Percentiles rank a stretch among this genome's conserved stretches.
phyloP scores from a whole-genome alignment of 2,888 invertebrate species.

The Cyrtodaria siliqua region DNA sequence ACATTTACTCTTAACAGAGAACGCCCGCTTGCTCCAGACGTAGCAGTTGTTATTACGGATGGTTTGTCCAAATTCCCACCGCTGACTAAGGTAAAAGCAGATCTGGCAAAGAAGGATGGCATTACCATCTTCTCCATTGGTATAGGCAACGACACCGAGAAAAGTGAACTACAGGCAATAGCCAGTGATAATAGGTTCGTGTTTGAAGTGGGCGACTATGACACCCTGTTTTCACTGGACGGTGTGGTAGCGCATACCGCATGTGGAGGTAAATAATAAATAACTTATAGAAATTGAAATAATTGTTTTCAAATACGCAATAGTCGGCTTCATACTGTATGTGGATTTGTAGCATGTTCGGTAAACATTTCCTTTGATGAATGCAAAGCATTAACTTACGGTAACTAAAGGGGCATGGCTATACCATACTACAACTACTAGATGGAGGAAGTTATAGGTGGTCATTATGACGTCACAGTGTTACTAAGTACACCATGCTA shows the following conservation, averaged over 20 bases:
- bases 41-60: slow-evolving; percentile 60
- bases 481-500: too few relatives aligned
- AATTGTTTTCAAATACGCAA: too few relatives aligned
- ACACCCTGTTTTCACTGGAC: slow-evolving; percentile 40
- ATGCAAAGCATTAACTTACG: too few relatives aligned
- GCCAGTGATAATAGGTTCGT: slow-evolving; percentile 44
- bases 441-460: too few relatives aligned
- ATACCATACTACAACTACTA: too few relatives aligned
- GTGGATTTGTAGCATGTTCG: too few relatives aligned
- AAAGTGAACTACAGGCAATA: slow-evolving; percentile 46
- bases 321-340: too few relatives aligned
- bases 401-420: too few relatives aligned
- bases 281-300: too few relatives aligned
- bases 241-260: slow-evolving; percentile 55
- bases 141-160: slow-evolving; percentile 55
- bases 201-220: slow-evolving; percentile 54
- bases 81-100: slow-evolving; percentile 44
- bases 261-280: slow-evolving; percentile 64
- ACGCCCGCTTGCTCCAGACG: slow-evolving; percentile 52
- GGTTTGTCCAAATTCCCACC: slow-evolving; percentile 58
- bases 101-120: slow-evolving; percentile 49
- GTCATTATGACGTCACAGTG: too few relatives aligned
- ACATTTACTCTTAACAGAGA: slow-evolving; percentile 27
- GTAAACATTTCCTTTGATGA: too few relatives aligned
- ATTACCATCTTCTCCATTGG: slow-evolving; percentile 64